Percentiles rank a stretch among this genome's conserved stretches.
These are phyloP conservation scores for Platygyra sinensis DNA, from an alignment of 64 coral and sea anemone species.

Conservation along the genomic window DNA sequence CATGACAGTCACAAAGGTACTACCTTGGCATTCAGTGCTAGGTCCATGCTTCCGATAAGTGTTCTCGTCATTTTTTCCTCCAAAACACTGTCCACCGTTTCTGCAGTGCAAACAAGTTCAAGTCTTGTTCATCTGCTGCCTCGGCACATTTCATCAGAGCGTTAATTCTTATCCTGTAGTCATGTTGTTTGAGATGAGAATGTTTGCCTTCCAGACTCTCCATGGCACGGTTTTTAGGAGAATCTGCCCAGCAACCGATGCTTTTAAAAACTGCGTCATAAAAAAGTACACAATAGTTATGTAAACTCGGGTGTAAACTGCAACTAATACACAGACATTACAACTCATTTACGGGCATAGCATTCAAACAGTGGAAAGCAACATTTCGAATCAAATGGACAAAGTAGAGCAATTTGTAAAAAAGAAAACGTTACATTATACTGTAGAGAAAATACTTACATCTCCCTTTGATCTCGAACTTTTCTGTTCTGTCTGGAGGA, in stretches of 20 bases:
- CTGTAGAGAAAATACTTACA: slow-evolving; percentile 23
- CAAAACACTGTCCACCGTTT: slow-evolving; percentile 84
- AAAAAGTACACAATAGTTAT: not conserved
- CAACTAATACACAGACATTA: too few relatives aligned
- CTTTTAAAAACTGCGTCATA: slow-evolving; percentile 65
- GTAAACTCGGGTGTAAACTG: too few relatives aligned
- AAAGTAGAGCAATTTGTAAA: too few relatives aligned
- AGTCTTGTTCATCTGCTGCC: slow-evolving; percentile 49
- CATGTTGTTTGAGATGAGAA: slow-evolving; percentile 47
- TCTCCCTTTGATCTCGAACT: slow-evolving; percentile 60
- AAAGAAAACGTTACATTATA: not conserved
- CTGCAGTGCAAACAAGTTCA: slow-evolving; percentile 69
- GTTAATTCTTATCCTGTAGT: slow-evolving; percentile 64
- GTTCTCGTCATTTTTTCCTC: slow-evolving; percentile 43
- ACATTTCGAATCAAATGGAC: too few relatives aligned
- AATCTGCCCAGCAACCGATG: slow-evolving; percentile 77
- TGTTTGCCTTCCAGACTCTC: slow-evolving; percentile 50
- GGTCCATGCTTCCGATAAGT: slow-evolving; percentile 64
- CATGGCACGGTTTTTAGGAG: slow-evolving; percentile 31
- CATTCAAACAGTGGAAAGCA: too few relatives aligned
- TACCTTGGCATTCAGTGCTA: slow-evolving; percentile 54
- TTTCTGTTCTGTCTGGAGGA: slow-evolving; percentile 50
- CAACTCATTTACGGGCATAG: too few relatives aligned
- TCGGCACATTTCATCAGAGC: slow-evolving; percentile 83
- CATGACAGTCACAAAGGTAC: not conserved